Conservation (phyloP, 2,113 vertebrate genomes). For the Leiothrix lutea region DNA sequence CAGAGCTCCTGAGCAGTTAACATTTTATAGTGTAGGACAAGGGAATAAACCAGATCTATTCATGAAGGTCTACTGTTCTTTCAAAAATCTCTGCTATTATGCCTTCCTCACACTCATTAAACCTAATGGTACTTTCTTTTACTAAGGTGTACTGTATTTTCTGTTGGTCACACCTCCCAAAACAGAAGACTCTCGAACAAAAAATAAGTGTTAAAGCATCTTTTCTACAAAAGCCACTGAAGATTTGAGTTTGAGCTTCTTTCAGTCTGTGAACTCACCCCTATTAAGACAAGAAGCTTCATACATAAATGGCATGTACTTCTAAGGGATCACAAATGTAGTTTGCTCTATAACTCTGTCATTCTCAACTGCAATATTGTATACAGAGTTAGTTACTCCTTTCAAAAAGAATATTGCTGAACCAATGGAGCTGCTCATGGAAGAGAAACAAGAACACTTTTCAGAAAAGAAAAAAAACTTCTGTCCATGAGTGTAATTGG, state of each 20-base stretch:
- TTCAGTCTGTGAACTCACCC: neutral
- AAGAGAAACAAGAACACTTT: neutral
- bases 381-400: neutral
- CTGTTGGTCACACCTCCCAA: neutral
- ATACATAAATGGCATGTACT: neutral
- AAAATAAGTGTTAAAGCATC: neutral
- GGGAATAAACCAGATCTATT: neutral
- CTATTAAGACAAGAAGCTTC: neutral
- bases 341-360: neutral
- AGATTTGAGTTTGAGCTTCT: neutral
- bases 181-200: neutral
- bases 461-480: neutral
- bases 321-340: neutral
- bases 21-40: neutral
- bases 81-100: neutral
- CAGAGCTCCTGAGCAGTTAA: neutral
- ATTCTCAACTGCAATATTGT: neutral
- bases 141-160: neutral
- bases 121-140: neutral
- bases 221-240: neutral
- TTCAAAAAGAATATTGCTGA: neutral
- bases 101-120: neutral
- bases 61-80: neutral
- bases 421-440: neutral
- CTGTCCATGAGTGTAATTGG: neutral